Percentiles rank a stretch among this genome's conserved stretches.
phyloP scores from a whole-genome alignment of 1,140 invertebrate species.

The Zaprionus africanus region DNA sequence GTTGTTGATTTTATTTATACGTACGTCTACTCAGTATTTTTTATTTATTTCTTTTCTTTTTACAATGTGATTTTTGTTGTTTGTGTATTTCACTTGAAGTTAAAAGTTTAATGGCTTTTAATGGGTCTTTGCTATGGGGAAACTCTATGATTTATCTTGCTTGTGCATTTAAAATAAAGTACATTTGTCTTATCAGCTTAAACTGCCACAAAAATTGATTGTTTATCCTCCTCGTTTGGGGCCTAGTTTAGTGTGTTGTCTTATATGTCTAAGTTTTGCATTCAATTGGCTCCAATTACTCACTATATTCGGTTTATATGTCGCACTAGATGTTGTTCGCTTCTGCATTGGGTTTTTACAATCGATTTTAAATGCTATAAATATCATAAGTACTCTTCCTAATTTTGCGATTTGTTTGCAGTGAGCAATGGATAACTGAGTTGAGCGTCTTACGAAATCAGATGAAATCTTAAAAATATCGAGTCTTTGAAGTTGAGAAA shows the following conservation, averaged over 20 bases:
- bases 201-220: conserved; percentile 69
- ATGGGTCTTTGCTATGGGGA: conserved; percentile 23
- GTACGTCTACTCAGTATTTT: conserved; percentile 28
- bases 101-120: conserved; percentile 50
- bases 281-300: conserved; percentile 50
- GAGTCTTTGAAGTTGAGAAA: conserved; percentile 34
- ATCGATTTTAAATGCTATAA: conserved; percentile 47
- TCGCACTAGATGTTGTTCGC: not conserved
- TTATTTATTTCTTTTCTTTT: conserved; percentile 26
- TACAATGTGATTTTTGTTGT: conserved; percentile 7
- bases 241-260: conserved; percentile 43
- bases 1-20: conserved; percentile 42
- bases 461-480: conserved; percentile 21
- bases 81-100: conserved; percentile 32
- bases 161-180: conserved; percentile 69
- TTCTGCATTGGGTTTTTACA: conserved; percentile 47
- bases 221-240: conserved; percentile 47
- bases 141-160: conserved; percentile 25
- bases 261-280: conserved; percentile 47
- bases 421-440: conserved; percentile 39
- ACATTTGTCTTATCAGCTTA: conserved; percentile 54
- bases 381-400: conserved; percentile 64
- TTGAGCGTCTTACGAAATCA: not conserved
- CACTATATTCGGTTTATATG: conserved; percentile 10
- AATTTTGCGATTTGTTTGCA: conserved; percentile 22